Percentiles rank a stretch among this genome's conserved stretches.
Evolutionary conservation across 1,140 invertebrate genomes (phyloP).

Genomic region (Panonychus citri): DNA sequence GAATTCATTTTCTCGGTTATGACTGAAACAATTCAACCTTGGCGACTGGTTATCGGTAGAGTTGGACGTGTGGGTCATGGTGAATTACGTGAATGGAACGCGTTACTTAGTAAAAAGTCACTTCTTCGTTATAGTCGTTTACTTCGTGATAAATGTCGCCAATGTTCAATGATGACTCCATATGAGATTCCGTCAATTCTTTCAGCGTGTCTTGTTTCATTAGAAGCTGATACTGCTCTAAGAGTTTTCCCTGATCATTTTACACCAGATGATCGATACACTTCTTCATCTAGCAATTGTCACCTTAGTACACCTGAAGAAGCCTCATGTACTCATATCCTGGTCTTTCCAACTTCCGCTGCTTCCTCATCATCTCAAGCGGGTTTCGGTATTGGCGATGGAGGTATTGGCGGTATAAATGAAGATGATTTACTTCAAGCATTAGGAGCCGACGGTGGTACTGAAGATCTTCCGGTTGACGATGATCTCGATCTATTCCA

Average conservation of each 20-base stretch:
- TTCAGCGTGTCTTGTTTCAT: conserved; percentile 84
- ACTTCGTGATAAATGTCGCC: conserved; percentile 67
- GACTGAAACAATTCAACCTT: conserved; percentile 58
- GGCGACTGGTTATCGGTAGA: conserved; percentile 82
- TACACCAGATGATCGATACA: conserved; percentile 56
- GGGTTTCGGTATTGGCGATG: conserved; percentile 14
- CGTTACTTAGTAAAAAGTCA: conserved; percentile 69
- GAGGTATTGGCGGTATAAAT: conserved; percentile 32
- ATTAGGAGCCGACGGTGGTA: conserved; percentile 34
- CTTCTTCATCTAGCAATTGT: conserved; percentile 29
- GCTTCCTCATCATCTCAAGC: conserved; percentile 40
- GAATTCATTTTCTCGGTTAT: conserved; percentile 87
- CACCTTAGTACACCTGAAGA: conserved; percentile 64
- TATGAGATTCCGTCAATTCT: conserved; percentile 63
- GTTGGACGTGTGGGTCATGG: conserved; percentile 90
- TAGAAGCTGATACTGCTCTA: conserved; percentile 79
- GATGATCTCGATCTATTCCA: conserved; percentile 40
- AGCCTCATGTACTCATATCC: conserved; percentile 87
- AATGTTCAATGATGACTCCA: conserved; percentile 58
- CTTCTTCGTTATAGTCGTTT: conserved; percentile 60
- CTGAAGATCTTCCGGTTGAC: conserved; percentile 35
- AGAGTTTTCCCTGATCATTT: conserved; percentile 79
- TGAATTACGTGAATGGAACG: conserved; percentile 88
- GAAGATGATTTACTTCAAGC: conserved; percentile 44
- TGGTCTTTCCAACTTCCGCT: conserved; percentile 94